Conservation (phyloP, 1,140 invertebrate genomes). For the Camponotus vicinus region DNA sequence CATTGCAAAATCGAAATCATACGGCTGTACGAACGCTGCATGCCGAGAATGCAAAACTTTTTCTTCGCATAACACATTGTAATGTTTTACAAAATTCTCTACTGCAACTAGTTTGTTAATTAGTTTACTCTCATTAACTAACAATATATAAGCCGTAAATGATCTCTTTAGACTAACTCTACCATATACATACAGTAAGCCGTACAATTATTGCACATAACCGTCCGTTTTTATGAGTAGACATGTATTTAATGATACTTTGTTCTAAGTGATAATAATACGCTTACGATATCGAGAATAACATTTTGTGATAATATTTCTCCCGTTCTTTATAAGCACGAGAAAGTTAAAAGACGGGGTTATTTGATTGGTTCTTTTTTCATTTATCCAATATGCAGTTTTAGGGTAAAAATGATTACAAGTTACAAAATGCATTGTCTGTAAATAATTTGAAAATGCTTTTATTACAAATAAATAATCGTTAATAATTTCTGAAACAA, state of each 20-base stretch:
- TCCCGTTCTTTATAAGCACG: conserved; percentile 8
- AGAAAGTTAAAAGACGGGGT: conserved; percentile 29
- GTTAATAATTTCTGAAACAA: conserved; percentile 56
- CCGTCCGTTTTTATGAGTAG: conserved; percentile 24
- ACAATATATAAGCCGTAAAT: conserved; percentile 39
- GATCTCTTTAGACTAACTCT: conserved; percentile 45
- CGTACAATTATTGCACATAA: conserved; percentile 65
- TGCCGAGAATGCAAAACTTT: neutral
- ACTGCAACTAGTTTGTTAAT: conserved; percentile 24
- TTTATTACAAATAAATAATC: conserved; percentile 71
- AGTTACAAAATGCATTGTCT: conserved; percentile 23
- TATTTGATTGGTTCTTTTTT: conserved; percentile 40
- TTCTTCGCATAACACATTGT: neutral
- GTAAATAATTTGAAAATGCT: conserved; percentile 60
- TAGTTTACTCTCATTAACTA: conserved; percentile 41
- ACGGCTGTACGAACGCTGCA: neutral
- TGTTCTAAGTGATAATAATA: conserved; percentile 1
- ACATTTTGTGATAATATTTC: conserved; percentile 37
- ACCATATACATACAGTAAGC: conserved; percentile 48
- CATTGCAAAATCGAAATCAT: neutral
- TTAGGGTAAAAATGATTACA: neutral
- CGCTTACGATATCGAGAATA: conserved; percentile 20
- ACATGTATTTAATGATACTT: conserved; percentile 30
- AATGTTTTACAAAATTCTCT: conserved; percentile 26
- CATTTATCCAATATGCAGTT: conserved; percentile 10